Conservation (phyloP, 2,113 vertebrate genomes). For the Upupa epops region DNA sequence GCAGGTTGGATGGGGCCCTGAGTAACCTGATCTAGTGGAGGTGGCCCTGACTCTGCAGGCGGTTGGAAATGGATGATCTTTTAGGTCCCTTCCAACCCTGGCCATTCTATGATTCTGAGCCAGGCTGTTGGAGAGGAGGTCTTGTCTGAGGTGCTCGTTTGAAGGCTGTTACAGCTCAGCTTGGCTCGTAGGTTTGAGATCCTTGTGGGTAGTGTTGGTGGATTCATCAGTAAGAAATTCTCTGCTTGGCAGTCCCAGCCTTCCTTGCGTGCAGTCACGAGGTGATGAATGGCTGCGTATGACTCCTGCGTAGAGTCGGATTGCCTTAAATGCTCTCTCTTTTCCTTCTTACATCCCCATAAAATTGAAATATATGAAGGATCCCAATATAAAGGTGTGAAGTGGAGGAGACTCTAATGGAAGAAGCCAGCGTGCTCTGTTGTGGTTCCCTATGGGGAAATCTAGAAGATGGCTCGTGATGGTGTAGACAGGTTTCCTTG, state of each 20-base stretch:
- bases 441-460: background rate
- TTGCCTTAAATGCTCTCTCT: background rate
- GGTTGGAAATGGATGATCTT: no score
- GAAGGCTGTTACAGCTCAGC: background rate
- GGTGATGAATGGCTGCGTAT: background rate
- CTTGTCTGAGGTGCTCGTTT: background rate
- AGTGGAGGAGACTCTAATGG: background rate
- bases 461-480: background rate
- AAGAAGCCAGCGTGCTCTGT: rapidly evolving
- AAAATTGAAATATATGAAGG: background rate
- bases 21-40: no score
- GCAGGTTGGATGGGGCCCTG: no score
- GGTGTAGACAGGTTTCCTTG: background rate
- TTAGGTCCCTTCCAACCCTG: no score
- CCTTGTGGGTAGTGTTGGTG: background rate
- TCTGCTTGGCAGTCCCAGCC: background rate
- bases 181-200: background rate
- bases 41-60: no score
- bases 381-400: background rate
- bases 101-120: no score
- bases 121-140: background rate
- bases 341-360: background rate
- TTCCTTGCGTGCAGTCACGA: background rate
- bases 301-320: background rate
- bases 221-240: background rate